Conservation (phyloP, 2,888 invertebrate genomes). For the Brenthis daphne region DNA sequence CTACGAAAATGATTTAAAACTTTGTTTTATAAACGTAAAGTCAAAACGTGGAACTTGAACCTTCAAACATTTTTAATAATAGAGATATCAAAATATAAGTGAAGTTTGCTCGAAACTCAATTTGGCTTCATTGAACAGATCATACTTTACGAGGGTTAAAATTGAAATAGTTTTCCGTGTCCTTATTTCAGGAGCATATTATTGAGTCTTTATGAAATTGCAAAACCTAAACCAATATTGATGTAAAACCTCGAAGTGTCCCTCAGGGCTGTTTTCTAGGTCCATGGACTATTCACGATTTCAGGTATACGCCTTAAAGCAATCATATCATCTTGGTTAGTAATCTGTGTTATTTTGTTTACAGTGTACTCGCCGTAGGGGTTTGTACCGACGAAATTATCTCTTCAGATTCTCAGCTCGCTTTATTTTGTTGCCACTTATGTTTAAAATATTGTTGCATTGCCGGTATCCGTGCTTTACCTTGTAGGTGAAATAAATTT, state of each 20-base stretch:
- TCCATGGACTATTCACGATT: slow-evolving; percentile 42
- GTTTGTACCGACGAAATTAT: slow-evolving; percentile 59
- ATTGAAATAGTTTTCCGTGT: slow-evolving; percentile 25
- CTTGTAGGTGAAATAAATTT: neutral
- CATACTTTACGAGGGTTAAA: slow-evolving; percentile 6
- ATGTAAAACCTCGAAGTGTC: slow-evolving; percentile 46
- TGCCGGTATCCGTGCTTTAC: neutral
- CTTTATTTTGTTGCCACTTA: slow-evolving; percentile 42
- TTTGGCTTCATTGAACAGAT: slow-evolving; percentile 6
- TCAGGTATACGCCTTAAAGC: slow-evolving; percentile 43
- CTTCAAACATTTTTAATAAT: slow-evolving; percentile 16
- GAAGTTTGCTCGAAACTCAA: slow-evolving; percentile 19
- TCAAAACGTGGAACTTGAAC: neutral
- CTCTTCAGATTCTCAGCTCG: slow-evolving; percentile 48
- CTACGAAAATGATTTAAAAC: no score
- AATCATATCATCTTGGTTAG: slow-evolving; percentile 59
- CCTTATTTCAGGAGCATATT: slow-evolving; percentile 6
- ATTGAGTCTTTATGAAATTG: slow-evolving; percentile 36
- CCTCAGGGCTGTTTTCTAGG: slow-evolving; percentile 60
- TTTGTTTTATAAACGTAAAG: no score
- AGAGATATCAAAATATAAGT: neutral
- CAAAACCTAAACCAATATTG: slow-evolving; percentile 34
- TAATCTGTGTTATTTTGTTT: slow-evolving; percentile 71
- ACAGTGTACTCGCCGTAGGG: slow-evolving; percentile 57
- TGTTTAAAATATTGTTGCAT: slow-evolving; percentile 18